Conservation (phyloP, 2,888 invertebrate species). For the Heteromyza rotundicornis region DNA sequence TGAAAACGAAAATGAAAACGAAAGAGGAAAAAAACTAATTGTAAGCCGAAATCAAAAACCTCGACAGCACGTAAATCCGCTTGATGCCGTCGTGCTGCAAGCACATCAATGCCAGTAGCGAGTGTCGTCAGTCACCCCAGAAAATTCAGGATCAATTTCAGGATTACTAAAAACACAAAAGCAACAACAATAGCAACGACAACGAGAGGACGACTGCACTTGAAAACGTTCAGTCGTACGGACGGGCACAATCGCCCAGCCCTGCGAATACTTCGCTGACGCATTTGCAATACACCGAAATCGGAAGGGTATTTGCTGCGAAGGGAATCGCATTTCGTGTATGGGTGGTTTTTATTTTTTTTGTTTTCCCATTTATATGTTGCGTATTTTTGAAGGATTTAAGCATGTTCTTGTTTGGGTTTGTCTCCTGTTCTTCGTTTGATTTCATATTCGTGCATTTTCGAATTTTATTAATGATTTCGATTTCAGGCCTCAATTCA, state of each 20-base stretch:
- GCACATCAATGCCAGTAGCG: neutral
- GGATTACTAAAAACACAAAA: conserved; percentile 36
- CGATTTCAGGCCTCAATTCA: neutral
- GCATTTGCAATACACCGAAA: neutral
- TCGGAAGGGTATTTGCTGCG: too few species aligned
- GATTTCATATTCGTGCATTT: neutral
- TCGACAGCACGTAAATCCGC: conserved; percentile 1
- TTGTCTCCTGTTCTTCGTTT: neutral
- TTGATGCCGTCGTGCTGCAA: neutral
- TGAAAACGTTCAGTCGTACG: neutral
- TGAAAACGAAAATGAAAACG: neutral
- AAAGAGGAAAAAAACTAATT: neutral
- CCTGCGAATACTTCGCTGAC: neutral
- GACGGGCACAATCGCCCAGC: neutral
- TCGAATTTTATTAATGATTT: conserved; percentile 1
- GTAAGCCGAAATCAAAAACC: conserved; percentile 2
- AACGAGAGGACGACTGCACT: neutral
- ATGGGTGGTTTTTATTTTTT: neutral
- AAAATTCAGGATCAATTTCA: conserved; percentile 38
- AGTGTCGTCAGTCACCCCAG: conserved; percentile 19
- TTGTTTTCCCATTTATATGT: neutral
- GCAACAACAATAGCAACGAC: conserved; percentile 26
- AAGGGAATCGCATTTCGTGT: neutral
- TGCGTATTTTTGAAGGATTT: neutral
- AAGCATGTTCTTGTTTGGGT: neutral